Percentiles rank a stretch among this genome's conserved stretches.
Conservation (phyloP, 2,888 invertebrate genomes). For the Meteorus cinctellus region DNA sequence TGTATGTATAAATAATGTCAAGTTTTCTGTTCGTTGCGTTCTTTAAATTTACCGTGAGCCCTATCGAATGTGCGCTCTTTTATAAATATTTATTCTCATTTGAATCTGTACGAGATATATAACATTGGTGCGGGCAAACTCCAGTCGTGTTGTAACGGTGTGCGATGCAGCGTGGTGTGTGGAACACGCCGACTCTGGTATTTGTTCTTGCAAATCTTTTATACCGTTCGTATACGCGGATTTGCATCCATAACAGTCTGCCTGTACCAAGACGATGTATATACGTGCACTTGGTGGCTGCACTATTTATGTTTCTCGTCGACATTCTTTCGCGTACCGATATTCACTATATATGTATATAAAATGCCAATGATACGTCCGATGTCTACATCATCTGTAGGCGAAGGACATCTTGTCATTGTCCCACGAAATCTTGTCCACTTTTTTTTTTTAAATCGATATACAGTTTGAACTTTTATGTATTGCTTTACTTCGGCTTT, state of each 20-base stretch:
- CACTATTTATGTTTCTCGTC: neutral
- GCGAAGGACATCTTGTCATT: neutral
- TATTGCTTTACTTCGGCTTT: neutral
- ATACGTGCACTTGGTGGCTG: neutral
- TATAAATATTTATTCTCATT: constrained; percentile 72
- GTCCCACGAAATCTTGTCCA: constrained; percentile 17
- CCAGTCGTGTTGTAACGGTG: constrained; percentile 13
- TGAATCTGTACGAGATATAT: constrained; percentile 61
- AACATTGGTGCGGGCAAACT: neutral
- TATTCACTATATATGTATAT: neutral
- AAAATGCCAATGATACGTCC: neutral
- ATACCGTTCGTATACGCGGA: constrained; percentile 63
- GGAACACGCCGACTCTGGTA: constrained; percentile 52
- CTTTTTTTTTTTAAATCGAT: neutral
- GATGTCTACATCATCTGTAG: constrained; percentile 14
- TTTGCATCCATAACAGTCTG: constrained; percentile 66
- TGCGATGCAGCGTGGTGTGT: neutral
- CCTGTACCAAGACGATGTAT: neutral
- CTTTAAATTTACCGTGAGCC: constrained; percentile 20
- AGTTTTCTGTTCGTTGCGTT: constrained; percentile 1
- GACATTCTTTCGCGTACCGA: neutral
- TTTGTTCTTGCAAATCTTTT: constrained; percentile 70
- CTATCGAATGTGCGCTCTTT: constrained; percentile 62
- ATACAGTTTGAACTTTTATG: neutral
- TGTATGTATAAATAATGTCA: neutral